Conservation (phyloP, 2,797 vertebrate species). For the Premnoplex brunnescens region DNA sequence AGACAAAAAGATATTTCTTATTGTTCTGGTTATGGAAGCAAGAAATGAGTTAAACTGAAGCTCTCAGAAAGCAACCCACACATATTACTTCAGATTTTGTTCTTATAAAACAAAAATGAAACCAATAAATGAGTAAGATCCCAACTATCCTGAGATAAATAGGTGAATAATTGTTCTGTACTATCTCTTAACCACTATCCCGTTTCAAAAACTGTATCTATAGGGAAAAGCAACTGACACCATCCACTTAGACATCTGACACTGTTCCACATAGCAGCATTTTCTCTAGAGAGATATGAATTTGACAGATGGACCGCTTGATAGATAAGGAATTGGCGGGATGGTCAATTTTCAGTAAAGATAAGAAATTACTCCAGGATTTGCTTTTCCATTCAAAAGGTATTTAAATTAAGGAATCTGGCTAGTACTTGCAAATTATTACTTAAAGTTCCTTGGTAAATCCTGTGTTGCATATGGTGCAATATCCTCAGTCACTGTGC, state of each 20-base stretch:
- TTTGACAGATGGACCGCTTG: neutral
- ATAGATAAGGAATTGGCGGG: neutral
- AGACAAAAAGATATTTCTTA: neutral
- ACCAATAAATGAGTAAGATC: neutral
- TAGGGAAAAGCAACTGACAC: neutral
- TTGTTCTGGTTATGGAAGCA: neutral
- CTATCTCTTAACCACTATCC: neutral
- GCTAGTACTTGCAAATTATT: neutral
- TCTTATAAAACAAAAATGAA: neutral
- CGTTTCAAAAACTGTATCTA: neutral
- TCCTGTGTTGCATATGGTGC: neutral
- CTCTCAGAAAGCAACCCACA: neutral
- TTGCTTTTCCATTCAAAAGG: neutral
- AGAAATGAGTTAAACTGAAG: neutral
- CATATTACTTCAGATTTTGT: neutral
- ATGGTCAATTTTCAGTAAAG: neutral
- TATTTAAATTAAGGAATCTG: neutral
- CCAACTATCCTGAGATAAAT: neutral
- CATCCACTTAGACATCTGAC: neutral
- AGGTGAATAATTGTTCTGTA: neutral
- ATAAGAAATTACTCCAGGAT: neutral
- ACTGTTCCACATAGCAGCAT: neutral
- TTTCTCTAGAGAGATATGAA: neutral
- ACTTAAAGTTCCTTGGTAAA: neutral
- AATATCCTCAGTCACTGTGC: neutral